Percentiles rank a stretch among this genome's conserved stretches.
Evolutionary conservation across 2,888 invertebrate genomes (phyloP).

Genomic region (Tachina lurida): DNA sequence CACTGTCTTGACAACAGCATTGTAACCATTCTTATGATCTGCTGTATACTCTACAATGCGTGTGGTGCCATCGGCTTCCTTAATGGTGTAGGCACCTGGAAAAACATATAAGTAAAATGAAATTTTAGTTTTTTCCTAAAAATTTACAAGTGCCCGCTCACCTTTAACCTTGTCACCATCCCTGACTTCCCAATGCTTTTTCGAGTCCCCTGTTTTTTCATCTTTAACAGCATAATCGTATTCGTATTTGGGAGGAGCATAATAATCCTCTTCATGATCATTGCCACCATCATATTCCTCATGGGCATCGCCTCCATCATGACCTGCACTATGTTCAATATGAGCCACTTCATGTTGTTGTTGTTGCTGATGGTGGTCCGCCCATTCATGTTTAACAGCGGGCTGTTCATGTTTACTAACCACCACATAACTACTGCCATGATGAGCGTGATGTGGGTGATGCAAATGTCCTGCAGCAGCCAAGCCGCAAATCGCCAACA

Average conservation of each 20-base stretch:
- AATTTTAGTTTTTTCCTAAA: not conserved
- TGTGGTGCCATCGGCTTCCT: slow-evolving; percentile 83
- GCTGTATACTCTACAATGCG: slow-evolving; percentile 81
- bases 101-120: not conserved
- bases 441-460: slow-evolving; percentile 71
- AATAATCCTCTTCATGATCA: slow-evolving; percentile 61
- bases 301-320: slow-evolving; percentile 70
- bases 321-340: slow-evolving; percentile 64
- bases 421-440: slow-evolving; percentile 77
- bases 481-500: slow-evolving; percentile 66
- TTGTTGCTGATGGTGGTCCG: slow-evolving; percentile 62
- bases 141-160: not conserved
- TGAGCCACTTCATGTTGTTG: slow-evolving; percentile 54
- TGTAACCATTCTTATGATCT: slow-evolving; percentile 59
- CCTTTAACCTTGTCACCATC: slow-evolving; percentile 83
- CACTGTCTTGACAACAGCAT: slow-evolving; percentile 58
- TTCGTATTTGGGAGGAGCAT: slow-evolving; percentile 79
- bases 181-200: slow-evolving; percentile 82
- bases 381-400: slow-evolving; percentile 44
- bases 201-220: slow-evolving; percentile 82
- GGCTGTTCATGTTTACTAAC: slow-evolving; percentile 77
- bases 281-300: slow-evolving; percentile 54
- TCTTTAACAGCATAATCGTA: slow-evolving; percentile 82
- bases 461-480: slow-evolving; percentile 70
- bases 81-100: slow-evolving; percentile 74